A percentile compares a stretch with the other conserved stretches of the same genome.
Conservation (phyloP, 2,888 invertebrate genomes). For the Panzeria rudis region DNA sequence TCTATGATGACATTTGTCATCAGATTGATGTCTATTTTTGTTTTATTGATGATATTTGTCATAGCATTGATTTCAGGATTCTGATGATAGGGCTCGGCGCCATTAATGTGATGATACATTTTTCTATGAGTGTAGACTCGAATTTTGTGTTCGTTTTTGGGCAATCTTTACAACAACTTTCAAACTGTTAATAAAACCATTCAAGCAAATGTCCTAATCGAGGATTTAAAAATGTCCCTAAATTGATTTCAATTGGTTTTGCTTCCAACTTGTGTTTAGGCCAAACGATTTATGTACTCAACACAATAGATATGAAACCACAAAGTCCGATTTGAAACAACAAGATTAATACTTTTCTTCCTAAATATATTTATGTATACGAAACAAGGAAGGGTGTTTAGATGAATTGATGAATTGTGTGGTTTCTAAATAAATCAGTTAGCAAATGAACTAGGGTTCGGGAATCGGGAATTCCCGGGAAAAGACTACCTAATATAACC, state of each 20-base stretch:
- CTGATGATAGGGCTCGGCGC: no score
- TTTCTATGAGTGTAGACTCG: no score
- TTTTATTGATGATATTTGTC: no score
- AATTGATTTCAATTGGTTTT: conserved; percentile 12
- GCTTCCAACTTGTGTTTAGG: background rate
- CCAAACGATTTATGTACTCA: background rate
- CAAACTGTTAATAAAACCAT: background rate
- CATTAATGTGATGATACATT: no score
- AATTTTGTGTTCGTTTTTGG: background rate
- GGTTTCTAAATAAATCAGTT: background rate
- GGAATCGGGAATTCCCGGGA: no score
- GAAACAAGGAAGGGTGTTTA: conserved; percentile 1
- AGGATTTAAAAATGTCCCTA: background rate
- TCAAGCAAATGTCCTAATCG: background rate
- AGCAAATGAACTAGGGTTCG: background rate
- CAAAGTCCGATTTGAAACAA: background rate
- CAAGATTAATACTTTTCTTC: background rate
- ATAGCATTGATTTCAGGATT: no score
- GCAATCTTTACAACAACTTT: background rate
- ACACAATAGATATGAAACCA: background rate
- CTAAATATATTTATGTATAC: background rate
- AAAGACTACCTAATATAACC: no score
- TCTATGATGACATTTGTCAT: no score
- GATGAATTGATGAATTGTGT: conserved; percentile 5
- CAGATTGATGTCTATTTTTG: no score